Conservation (phyloP, 2,113 vertebrate species). For the Megalops atlanticus region DNA sequence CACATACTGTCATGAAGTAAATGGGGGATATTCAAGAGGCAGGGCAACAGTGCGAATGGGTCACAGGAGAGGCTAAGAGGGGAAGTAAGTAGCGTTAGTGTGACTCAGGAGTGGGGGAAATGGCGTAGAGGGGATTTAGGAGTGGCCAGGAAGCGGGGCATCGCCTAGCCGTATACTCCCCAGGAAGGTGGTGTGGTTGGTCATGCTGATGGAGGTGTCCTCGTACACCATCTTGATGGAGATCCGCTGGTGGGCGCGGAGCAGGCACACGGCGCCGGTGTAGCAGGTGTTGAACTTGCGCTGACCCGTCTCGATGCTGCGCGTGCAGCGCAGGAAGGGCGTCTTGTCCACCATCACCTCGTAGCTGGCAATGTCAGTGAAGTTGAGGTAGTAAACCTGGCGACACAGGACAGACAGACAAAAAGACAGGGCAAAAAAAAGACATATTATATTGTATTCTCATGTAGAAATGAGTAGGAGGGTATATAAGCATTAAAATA, state of each 20-base stretch:
- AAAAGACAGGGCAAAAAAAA: slow-evolving; percentile 48
- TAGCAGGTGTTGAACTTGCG: slow-evolving; percentile 86
- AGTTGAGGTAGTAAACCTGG: slow-evolving; percentile 98
- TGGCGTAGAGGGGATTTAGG: slow-evolving; percentile 49
- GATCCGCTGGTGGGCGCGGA: slow-evolving; percentile 85
- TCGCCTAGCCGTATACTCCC: slow-evolving; percentile 93
- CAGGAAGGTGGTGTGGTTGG: slow-evolving; percentile 87
- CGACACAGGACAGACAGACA: slow-evolving; percentile 29
- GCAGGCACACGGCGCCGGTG: slow-evolving; percentile 81
- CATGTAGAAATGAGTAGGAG: background rate
- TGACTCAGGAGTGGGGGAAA: slow-evolving; percentile 53
- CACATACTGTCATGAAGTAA: background rate
- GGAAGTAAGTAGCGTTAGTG: background rate
- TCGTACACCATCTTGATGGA: slow-evolving; percentile 90
- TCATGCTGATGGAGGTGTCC: slow-evolving; percentile 84
- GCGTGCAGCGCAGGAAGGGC: slow-evolving; percentile 85
- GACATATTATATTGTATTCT: slow-evolving; percentile 31
- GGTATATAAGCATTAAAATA: background rate
- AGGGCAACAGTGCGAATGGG: slow-evolving; percentile 55
- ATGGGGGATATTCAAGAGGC: slow-evolving; percentile 37
- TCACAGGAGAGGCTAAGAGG: background rate
- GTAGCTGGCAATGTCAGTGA: slow-evolving; percentile 96
- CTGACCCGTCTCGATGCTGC: slow-evolving; percentile 83
- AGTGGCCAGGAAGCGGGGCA: slow-evolving; percentile 72
- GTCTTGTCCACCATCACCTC: slow-evolving; percentile 94